Conservation (phyloP, 2,888 invertebrate genomes). For the Hypercompe scribonia region DNA sequence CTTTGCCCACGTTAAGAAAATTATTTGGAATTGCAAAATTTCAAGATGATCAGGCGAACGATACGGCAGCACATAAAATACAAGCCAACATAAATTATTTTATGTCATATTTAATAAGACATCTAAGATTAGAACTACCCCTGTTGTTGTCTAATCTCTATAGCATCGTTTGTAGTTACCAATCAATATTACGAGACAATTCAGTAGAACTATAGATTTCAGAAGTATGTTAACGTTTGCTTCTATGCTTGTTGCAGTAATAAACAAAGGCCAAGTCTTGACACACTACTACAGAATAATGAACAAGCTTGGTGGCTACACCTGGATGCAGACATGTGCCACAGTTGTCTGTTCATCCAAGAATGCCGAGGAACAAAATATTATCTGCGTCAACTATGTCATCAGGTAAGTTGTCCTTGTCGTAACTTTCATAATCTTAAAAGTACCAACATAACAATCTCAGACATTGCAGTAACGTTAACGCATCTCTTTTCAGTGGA, state of each 20-base stretch:
- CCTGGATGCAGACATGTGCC: conserved; percentile 98
- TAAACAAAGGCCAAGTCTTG: conserved; percentile 98
- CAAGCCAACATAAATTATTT: too few species aligned
- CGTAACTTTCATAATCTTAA: not conserved
- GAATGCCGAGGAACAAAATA: conserved; percentile 98
- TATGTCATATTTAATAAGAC: not conserved
- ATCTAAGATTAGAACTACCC: not conserved
- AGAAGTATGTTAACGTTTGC: not conserved
- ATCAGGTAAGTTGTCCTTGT: conserved; percentile 90
- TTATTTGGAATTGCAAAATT: not conserved
- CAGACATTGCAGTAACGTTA: conserved; percentile 12
- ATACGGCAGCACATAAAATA: too few species aligned
- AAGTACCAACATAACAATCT: not conserved
- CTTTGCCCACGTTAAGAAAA: not conserved
- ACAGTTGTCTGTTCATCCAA: conserved; percentile 98
- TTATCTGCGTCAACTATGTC: conserved; percentile 98
- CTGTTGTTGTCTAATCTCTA: not conserved
- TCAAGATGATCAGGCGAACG: not conserved
- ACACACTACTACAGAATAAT: conserved; percentile 98
- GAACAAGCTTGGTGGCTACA: conserved; percentile 98
- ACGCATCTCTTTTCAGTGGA: conserved; percentile 87
- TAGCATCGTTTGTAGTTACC: not conserved
- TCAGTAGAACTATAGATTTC: not conserved
- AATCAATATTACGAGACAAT: not conserved
- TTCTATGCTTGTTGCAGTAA: conserved; percentile 89